Conservation (phyloP, 2,888 invertebrate species). For the Neria commutata region DNA sequence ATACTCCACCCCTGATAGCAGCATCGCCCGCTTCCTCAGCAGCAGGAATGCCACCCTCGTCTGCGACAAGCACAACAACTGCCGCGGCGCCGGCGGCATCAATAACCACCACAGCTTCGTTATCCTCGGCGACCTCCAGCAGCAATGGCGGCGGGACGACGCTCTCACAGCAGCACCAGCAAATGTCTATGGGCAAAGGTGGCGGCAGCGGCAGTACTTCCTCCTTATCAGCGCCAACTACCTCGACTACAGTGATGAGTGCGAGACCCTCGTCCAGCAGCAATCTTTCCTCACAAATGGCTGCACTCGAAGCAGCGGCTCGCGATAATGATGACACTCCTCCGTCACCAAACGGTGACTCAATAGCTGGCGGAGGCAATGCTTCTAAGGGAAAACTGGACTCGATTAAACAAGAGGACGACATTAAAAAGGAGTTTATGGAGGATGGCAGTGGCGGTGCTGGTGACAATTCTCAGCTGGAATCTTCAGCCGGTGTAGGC, state of each 20-base stretch:
- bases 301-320: conserved; percentile 73
- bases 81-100: conserved; percentile 36
- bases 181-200: conserved; percentile 47
- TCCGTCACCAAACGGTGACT: conserved; percentile 64
- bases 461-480: conserved; percentile 61
- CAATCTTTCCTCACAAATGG: conserved; percentile 73
- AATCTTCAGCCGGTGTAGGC: conserved; percentile 63
- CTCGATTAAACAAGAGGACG: conserved; percentile 70
- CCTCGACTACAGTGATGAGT: conserved; percentile 35
- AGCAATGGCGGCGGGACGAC: conserved; percentile 44
- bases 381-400: conserved; percentile 70
- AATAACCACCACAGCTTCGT: conserved; percentile 33
- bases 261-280: conserved; percentile 60
- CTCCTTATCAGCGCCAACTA: conserved; percentile 37
- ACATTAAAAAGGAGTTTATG: conserved; percentile 72
- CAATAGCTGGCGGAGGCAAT: conserved; percentile 43
- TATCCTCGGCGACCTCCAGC: conserved; percentile 38
- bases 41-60: conserved; percentile 50
- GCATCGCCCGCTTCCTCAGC: conserved; percentile 48
- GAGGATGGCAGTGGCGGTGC: conserved; percentile 62
- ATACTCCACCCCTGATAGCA: conserved; percentile 63
- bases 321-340: conserved; percentile 72
- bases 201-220: conserved; percentile 42
- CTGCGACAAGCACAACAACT: conserved; percentile 27
- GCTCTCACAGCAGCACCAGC: conserved; percentile 48